Evolutionary conservation across 2,888 invertebrate species (phyloP).

Genomic region (Sclerodermus sp.): DNA sequence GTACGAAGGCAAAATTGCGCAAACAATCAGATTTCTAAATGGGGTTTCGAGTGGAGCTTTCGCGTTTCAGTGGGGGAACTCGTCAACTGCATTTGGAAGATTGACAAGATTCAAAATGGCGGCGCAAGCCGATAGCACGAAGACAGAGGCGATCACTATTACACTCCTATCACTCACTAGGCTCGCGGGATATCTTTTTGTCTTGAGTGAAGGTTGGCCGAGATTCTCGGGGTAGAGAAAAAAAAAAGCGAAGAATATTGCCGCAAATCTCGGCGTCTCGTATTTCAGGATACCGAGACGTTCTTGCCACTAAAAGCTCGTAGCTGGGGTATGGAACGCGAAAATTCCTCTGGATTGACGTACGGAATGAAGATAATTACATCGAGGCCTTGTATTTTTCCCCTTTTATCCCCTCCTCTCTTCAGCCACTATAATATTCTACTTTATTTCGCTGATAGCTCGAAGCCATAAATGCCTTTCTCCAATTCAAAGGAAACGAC

Average conservation of each 20-base stretch:
- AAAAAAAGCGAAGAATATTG: conserved; percentile 3
- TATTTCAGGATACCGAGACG: conserved; percentile 17
- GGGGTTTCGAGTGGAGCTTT: no score
- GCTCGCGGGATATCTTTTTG: no score
- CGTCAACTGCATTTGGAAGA: neutral
- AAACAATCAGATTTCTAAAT: no score
- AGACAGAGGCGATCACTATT: neutral
- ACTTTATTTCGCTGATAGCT: no score
- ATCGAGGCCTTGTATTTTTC: conserved; percentile 8
- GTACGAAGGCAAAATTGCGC: no score
- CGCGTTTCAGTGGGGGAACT: neutral
- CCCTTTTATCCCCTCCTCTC: neutral
- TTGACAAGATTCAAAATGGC: conserved; percentile 3
- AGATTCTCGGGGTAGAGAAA: conserved; percentile 4
- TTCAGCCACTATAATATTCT: neutral
- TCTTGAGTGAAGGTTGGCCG: neutral
- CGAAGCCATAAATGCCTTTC: no score
- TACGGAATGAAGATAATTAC: conserved; percentile 21
- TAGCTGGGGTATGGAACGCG: conserved; percentile 15
- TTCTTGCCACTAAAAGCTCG: conserved; percentile 21
- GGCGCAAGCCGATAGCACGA: neutral
- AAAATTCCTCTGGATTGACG: conserved; percentile 9
- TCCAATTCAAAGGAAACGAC: no score
- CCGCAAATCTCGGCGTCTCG: conserved; percentile 14
- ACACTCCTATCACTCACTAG: neutral